Evolutionary conservation across 2,797 vertebrate genomes (phyloP).

Genomic region (Fringilla coelebs): DNA sequence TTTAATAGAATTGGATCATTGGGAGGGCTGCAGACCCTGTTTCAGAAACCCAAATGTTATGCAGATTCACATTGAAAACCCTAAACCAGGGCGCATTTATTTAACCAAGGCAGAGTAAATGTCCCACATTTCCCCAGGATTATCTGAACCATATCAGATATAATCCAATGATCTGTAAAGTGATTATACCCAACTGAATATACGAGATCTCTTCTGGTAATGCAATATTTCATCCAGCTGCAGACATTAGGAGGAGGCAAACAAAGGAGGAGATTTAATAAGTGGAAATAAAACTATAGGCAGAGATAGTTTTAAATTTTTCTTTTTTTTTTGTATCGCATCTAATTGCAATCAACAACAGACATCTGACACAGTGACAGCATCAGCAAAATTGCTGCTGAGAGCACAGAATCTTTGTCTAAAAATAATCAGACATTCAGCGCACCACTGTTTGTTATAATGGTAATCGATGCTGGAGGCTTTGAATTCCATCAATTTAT

Average conservation of each 20-base stretch:
- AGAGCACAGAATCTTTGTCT: constrained; percentile 99
- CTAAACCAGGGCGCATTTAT: constrained; percentile 38
- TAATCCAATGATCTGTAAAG: constrained; percentile 62
- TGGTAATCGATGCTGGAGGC: constrained; percentile 99
- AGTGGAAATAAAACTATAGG: constrained; percentile 80
- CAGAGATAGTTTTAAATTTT: constrained; percentile 91
- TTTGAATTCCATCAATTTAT: constrained; percentile 99
- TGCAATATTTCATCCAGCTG: constrained; percentile 75
- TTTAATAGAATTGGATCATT: constrained; percentile 54
- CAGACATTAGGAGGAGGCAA: constrained; percentile 74
- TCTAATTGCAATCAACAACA: constrained; percentile 99
- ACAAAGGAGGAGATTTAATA: constrained; percentile 81
- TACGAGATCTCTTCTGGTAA: constrained; percentile 69
- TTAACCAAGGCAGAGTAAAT: constrained; percentile 45
- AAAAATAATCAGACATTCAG: constrained; percentile 99
- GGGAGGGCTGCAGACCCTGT: constrained; percentile 28
- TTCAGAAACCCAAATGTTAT: constrained; percentile 43
- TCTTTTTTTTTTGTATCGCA: constrained; percentile 91
- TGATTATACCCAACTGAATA: constrained; percentile 60
- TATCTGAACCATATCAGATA: constrained; percentile 50
- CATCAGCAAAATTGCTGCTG: constrained; percentile 99
- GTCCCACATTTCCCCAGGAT: constrained; percentile 53
- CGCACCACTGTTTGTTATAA: constrained; percentile 99
- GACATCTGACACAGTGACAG: constrained; percentile 98
- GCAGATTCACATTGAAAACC: neutral